Percentiles rank a stretch among this genome's conserved stretches.
phyloP scores from a whole-genome alignment of 2,888 invertebrate genomes.

The Trachelus iudaicus region DNA sequence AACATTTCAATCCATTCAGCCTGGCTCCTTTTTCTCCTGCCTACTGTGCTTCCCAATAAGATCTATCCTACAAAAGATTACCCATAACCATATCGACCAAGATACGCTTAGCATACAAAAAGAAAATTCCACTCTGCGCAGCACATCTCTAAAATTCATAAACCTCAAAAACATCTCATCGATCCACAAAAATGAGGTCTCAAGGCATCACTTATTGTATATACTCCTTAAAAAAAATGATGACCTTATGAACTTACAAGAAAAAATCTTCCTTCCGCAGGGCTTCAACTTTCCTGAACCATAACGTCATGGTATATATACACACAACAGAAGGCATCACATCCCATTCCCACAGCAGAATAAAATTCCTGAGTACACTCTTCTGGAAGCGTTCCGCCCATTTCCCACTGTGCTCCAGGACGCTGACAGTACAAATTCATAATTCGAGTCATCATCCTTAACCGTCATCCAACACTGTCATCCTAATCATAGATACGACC shows the following conservation, averaged over 20 bases:
- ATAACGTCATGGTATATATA: background rate
- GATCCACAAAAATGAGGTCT: too few relatives aligned
- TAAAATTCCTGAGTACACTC: background rate
- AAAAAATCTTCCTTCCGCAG: background rate
- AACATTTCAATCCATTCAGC: background rate
- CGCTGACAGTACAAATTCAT: background rate
- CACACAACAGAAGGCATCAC: too few relatives aligned
- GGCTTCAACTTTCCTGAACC: background rate
- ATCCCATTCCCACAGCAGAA: background rate
- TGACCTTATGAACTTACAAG: background rate
- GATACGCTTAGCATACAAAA: too few relatives aligned
- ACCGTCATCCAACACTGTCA: background rate
- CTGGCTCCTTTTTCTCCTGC: background rate
- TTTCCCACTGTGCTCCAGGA: background rate
- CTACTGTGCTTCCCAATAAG: background rate
- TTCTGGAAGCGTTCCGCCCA: background rate
- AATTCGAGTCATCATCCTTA: background rate
- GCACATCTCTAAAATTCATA: too few relatives aligned
- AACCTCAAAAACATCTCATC: too few relatives aligned
- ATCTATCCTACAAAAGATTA: background rate
- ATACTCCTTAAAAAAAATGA: too few relatives aligned
- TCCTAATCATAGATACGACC: background rate
- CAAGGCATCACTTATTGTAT: too few relatives aligned
- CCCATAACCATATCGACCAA: too few relatives aligned
- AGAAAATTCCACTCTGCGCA: too few relatives aligned